Conservation (phyloP, 2,113 vertebrate species). For the Naja naja region DNA sequence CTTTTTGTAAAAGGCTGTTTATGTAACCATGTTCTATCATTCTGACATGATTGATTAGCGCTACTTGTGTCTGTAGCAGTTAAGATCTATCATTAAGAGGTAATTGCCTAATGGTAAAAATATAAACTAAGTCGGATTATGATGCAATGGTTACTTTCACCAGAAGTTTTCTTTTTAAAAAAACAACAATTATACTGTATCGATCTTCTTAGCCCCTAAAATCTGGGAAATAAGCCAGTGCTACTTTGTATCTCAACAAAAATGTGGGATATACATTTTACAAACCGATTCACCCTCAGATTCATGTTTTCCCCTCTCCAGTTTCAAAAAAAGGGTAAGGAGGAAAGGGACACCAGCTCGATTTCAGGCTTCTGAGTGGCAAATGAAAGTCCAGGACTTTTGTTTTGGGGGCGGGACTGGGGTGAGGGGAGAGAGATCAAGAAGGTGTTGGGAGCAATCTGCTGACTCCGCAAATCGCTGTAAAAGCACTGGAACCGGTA, state of each 20-base stretch:
- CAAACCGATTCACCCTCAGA: not conserved
- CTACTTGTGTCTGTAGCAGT: not conserved
- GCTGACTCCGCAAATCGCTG: no score
- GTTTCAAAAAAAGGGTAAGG: not conserved
- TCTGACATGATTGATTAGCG: not conserved
- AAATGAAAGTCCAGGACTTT: not conserved
- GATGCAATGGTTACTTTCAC: not conserved
- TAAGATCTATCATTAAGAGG: not conserved
- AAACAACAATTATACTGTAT: not conserved
- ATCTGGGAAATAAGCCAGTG: not conserved
- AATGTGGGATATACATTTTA: not conserved
- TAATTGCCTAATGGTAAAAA: not conserved
- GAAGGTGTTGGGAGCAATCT: not conserved
- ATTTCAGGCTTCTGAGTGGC: not conserved
- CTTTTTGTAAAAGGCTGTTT: not conserved
- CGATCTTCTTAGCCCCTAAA: not conserved
- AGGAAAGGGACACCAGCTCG: not conserved
- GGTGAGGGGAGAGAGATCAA: not conserved
- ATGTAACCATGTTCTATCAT: not conserved
- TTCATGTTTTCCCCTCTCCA: not conserved
- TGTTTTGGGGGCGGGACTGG: not conserved
- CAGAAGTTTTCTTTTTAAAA: not conserved
- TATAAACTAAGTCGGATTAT: not conserved
- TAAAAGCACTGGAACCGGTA: no score
- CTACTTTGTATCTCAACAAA: not conserved